These are phyloP conservation scores for Drosophila pseudoobscura DNA, from an alignment of 1,140 invertebrate species.

Conservation along the genomic window DNA sequence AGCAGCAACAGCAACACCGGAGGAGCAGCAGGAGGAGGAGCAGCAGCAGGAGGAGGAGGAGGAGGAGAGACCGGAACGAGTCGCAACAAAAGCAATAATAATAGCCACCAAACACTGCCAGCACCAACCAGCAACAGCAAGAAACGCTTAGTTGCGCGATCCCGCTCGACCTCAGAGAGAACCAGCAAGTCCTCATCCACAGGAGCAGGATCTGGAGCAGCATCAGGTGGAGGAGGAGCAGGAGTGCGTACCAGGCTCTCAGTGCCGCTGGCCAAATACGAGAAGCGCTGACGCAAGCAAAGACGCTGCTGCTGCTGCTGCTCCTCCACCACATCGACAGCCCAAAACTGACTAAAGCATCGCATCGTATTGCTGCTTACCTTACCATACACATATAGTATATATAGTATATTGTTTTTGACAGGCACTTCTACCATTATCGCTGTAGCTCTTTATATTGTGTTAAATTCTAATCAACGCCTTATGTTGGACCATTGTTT, in stretches of 20 bases:
- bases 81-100: conserved; percentile 77
- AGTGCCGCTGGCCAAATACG: conserved; percentile 66
- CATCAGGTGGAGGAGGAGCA: conserved; percentile 3
- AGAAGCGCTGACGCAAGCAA: conserved; percentile 73
- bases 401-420: no score
- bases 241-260: conserved; percentile 74
- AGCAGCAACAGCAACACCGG: conserved; percentile 25
- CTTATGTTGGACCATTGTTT: conserved; percentile 28
- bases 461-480: conserved; percentile 36
- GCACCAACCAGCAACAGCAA: conserved; percentile 50
- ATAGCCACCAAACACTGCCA: conserved; percentile 75
- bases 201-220: background rate
- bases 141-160: conserved; percentile 33
- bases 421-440: conserved; percentile 8
- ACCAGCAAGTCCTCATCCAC: no score
- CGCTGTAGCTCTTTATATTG: conserved; percentile 45
- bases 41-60: conserved; percentile 15
- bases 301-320: conserved; percentile 61
- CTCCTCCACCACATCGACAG: conserved; percentile 19
- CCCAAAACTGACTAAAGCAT: conserved; percentile 19
- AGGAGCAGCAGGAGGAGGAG: conserved; percentile 26
- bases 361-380: conserved; percentile 13
- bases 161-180: background rate
- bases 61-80: conserved; percentile 33
- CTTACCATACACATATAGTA: background rate